Evolutionary conservation across 2,888 invertebrate species (phyloP), one percentile per base, ranked within the genome.

Genomic region (Ctena decussata): DNA sequence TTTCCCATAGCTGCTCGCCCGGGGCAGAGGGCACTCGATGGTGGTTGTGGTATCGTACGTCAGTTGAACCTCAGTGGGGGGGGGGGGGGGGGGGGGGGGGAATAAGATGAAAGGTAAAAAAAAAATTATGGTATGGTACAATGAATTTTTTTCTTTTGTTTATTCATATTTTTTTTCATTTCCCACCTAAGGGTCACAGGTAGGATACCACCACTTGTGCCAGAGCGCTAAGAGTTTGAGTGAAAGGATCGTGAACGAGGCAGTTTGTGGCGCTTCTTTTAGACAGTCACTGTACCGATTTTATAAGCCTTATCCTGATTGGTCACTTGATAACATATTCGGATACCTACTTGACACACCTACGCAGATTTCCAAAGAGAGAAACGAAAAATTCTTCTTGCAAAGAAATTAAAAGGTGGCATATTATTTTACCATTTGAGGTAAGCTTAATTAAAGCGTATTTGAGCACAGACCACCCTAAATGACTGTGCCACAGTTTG

Each of bases 301-400:
- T 46, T 18, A n/a, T 21, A 46, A 46, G 24, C 8, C 27, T 57
- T 27, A 5, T 27, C 27, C 27, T 27, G 57, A 57, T 57, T 57
- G 57, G 57, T 24, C n/a, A 3, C n/a, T 27, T 8, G 57, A 27
- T n/a, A 24, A 57, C 24, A 15, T 15, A 57, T 57, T 57, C 57
- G 57, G 57, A 57, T 57, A 57, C 57, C 57, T 57, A 57, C 57
- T 57, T 57, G 57, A 57, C 57, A 57, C 57, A 57, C 57, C 57
- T 57, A 57, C 57, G 57, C 57, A 57, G 15, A 41, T 15, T 41
- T 57, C 24, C 6, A 57, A 27, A 24, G 57, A 21, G 41, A 27
- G 15, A 57, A 27, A 57, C 24, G 27, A 57, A 2, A 57, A n/a
- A 57, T 46, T 46, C 46, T 12, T 21, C 8, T 46, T 46, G 15